A percentile compares a stretch with the other conserved stretches of the same genome.
Evolutionary conservation across 2,797 vertebrate genomes (phyloP).

Genomic region (Petrocephalus schoutedeni): DNA sequence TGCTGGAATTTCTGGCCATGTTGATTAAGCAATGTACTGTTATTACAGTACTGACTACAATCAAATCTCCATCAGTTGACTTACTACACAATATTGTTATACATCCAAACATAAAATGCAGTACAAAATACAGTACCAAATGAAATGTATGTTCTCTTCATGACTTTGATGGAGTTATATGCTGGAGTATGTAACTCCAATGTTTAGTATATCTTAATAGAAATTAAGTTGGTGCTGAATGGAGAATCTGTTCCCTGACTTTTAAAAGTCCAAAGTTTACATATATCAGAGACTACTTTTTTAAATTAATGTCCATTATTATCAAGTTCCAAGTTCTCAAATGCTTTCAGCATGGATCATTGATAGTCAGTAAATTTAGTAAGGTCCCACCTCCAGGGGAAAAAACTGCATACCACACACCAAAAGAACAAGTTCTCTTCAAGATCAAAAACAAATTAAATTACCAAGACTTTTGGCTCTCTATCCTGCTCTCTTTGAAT

Average conservation of each 20-base stretch:
- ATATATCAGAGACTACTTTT: conserved; percentile 60
- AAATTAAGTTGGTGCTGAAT: conserved; percentile 72
- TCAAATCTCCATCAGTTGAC: neutral
- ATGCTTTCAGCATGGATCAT: conserved; percentile 43
- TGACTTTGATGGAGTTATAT: conserved; percentile 73
- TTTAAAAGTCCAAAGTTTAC: conserved; percentile 64
- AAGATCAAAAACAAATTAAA: conserved; percentile 76
- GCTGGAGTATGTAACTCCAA: conserved; percentile 49
- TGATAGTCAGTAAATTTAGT: neutral
- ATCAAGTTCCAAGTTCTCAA: conserved; percentile 48
- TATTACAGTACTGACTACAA: neutral
- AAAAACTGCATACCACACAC: conserved; percentile 57
- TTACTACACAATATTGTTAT: neutral
- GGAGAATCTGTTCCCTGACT: conserved; percentile 62
- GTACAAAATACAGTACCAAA: neutral
- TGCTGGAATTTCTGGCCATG: neutral
- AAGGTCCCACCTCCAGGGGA: neutral
- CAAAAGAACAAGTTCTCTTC: conserved; percentile 67
- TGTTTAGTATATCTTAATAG: conserved; percentile 71
- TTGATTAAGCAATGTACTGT: conserved; percentile 1
- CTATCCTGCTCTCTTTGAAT: conserved; percentile 53
- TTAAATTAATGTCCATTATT: conserved; percentile 55
- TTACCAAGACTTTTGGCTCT: conserved; percentile 62
- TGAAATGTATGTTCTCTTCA: conserved; percentile 25
- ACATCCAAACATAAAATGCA: neutral